Base-by-base conservation (phyloP, 2,797 vertebrate genomes). In the Chaetophractus vellerosus region DNA sequence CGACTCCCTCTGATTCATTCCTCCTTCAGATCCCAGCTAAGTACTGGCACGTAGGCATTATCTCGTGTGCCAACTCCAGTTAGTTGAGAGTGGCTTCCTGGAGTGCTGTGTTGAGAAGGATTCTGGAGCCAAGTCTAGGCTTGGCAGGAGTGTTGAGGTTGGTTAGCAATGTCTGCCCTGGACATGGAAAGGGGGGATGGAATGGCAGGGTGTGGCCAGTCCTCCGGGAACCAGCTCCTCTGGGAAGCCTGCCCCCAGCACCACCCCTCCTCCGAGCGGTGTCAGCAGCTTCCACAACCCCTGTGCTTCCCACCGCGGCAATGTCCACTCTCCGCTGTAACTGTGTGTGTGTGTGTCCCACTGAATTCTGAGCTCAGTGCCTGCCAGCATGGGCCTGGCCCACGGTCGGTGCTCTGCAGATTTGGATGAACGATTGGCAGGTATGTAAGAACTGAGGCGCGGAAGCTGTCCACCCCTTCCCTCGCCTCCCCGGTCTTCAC, bases 161-260 rank as follows among this genome's bases (percentile, higher is more conserved):
- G 84, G 94, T 92, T 94, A 95, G 78, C 59, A 80, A 78, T 86
- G 95, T 92, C 96, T 88, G 38, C 64, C 91, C 82, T 75, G 82
- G 71, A 72, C 10, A 9, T 83, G 83, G 90, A 78, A 31, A 71
- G 81, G 61, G 38, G 31, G 74, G 12, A 10, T 38, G 23, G 88
- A 83, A 68, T 3, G 1, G 26, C 21, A 1, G 0, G 23, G 78
- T 31, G 38, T 69, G 50, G 1, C 57, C 2, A 0, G 63, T 81
- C 79, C 21, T 76, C 61, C 79, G 18, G 55, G 55, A 55, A 55
- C 55, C 55, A 55, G 55, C 19, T 6, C 18, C 55, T 21, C 55
- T 55, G 55, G 55, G 55, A 55, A 55, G 18, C 55, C 55, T 21
- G 52, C 15, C 52, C 52, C 5, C 15, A 52, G 16, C 6, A 18